A percentile compares a stretch with the other conserved stretches of the same genome.
These are phyloP conservation scores for Dolomedes plantarius DNA, from an alignment of 2,888 invertebrate genomes.

Conservation along the genomic window DNA sequence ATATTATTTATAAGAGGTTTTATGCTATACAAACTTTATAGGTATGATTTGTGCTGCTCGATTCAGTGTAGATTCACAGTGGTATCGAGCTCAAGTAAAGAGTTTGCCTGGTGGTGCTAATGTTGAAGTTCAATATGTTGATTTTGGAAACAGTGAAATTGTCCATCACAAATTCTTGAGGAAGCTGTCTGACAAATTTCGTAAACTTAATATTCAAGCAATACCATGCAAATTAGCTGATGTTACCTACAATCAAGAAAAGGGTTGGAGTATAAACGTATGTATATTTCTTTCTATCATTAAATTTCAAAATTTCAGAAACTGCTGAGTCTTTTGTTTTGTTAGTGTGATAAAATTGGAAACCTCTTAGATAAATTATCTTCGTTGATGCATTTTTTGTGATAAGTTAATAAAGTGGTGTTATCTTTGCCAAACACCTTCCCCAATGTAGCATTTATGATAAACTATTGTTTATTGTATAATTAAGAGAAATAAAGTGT, in stretches of 20 bases:
- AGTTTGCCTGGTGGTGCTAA: constrained; percentile 78
- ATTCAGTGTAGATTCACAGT: constrained; percentile 81
- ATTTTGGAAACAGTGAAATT: constrained; percentile 80
- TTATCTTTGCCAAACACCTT: too few relatives aligned
- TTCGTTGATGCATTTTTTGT: too few relatives aligned
- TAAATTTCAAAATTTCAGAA: neutral
- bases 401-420: too few relatives aligned
- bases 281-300: neutral
- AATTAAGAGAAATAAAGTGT: too few relatives aligned
- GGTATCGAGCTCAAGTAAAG: constrained; percentile 83
- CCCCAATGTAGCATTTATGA: too few relatives aligned
- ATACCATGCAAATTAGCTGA: constrained; percentile 77
- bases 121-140: constrained; percentile 82
- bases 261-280: constrained; percentile 44
- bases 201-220: constrained; percentile 79
- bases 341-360: too few relatives aligned
- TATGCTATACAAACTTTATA: too few relatives aligned
- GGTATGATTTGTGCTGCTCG: constrained; percentile 83
- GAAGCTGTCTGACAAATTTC: constrained; percentile 76
- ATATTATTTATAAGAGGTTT: too few relatives aligned
- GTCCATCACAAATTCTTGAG: constrained; percentile 77
- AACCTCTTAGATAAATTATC: too few relatives aligned
- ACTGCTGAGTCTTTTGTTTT: neutral
- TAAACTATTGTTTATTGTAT: too few relatives aligned
- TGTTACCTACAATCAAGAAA: constrained; percentile 70